These are phyloP conservation scores for Drosophila meridionalis DNA, from an alignment of 2,888 invertebrate genomes.

Conservation along the genomic window DNA sequence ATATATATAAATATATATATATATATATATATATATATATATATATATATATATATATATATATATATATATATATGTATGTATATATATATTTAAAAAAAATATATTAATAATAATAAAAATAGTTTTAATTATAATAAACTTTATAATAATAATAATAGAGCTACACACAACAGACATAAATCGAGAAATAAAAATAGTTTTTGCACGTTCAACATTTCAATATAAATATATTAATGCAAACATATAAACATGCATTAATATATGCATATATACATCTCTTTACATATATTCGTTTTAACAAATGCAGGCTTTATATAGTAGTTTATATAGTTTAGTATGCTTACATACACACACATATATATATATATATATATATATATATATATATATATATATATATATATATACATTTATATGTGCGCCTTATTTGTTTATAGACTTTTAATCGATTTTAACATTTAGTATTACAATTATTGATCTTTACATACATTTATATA, in stretches of 20 bases:
- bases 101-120: constrained; percentile 9
- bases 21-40: constrained; percentile 6
- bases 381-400: constrained; percentile 4
- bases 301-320: constrained; percentile 63
- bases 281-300: constrained; percentile 52
- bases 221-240: constrained; percentile 14
- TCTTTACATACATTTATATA: constrained; percentile 25
- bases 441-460: constrained; percentile 36
- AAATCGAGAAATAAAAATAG: constrained; percentile 23
- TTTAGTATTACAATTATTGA: constrained; percentile 29
- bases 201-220: constrained; percentile 50
- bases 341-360: background rate
- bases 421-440: constrained; percentile 22
- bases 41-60: constrained; percentile 1
- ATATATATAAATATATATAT: background rate
- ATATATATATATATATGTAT: background rate
- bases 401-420: background rate
- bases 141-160: constrained; percentile 25
- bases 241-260: background rate
- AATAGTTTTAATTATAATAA: constrained; percentile 11
- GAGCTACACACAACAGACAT: constrained; percentile 43
- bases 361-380: constrained; percentile 2
- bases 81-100: background rate
- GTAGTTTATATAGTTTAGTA: constrained; percentile 31
- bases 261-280: constrained; percentile 8